Base-by-base conservation (phyloP, 1,140 invertebrate genomes). In the Ceratosolen solmsi region DNA sequence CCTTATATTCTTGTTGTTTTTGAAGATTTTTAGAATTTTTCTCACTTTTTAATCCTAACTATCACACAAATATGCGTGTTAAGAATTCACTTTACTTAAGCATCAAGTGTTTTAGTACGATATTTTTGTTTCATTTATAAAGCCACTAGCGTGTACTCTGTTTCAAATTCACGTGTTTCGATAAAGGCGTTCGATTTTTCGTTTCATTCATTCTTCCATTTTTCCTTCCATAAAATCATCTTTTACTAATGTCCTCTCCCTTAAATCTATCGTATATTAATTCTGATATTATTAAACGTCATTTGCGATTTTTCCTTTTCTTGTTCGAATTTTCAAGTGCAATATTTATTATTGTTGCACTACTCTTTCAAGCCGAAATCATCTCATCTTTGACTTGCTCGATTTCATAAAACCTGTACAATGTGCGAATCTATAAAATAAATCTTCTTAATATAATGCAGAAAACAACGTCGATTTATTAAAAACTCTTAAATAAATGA, bases 81-180 rank as follows among this genome's bases (percentile, higher is more conserved):
- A 63, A 80, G 49, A 49, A 80, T 30, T 13, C 20, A 73, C 5
- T 80, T 65, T 80, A 60, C 22, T 60, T 72, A 60, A 0, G 58
- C 60, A 73, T 51, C 22, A 51, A 38, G 41, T 46, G 13, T 54
- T 76, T 80, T 70, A 75, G 58, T 75, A 75, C 72, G 49, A 72
- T 63, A 60, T 60, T 72, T 79, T 54, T 63, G 46, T 77, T 71
- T 71, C 72, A 56, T 41, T 81, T n/a, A 76, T 58, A 72, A 81
- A 77, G 73, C 74, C 74, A 71, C 38, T 20, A 33, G 20, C 65
- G 27, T 58, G 74, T 73, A 51, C 17, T 73, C 20, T 36, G 8
- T 56, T 65, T 17, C 41, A 46, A 79, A 58, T 71, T 20, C 70
- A 71, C 56, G 71, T 71, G 71, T 71, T n/a, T 71, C 17, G 30